phyloP scores from a whole-genome alignment of 2,113 vertebrate species.

The Zosterops pallidus region DNA sequence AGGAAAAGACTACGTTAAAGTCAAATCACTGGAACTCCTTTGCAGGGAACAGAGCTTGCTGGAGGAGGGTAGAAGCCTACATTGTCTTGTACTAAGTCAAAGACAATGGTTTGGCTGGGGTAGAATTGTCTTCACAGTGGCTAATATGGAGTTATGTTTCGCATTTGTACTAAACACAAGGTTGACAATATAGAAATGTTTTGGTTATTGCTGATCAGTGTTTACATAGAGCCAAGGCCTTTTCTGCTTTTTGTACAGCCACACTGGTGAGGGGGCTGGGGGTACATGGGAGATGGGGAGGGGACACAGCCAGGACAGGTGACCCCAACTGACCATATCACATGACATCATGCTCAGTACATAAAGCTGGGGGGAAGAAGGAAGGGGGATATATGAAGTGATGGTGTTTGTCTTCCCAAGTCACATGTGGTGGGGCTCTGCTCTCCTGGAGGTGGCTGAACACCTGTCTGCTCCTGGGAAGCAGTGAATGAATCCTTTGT shows the following conservation, averaged over 20 bases:
- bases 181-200: not conserved
- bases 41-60: not conserved
- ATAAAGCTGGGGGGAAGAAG: not conserved
- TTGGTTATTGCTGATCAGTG: not conserved
- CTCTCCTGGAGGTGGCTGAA: not conserved
- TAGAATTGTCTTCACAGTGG: not conserved
- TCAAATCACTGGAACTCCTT: not conserved
- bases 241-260: not conserved
- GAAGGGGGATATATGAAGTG: not conserved
- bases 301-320: not conserved
- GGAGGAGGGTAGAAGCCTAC: not conserved
- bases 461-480: not conserved
- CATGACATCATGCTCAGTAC: not conserved
- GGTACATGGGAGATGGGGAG: not conserved
- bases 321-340: not conserved
- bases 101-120: not conserved
- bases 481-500: not conserved
- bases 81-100: no score
- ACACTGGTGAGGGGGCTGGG: not conserved
- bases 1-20: not conserved
- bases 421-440: not conserved
- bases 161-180: not conserved
- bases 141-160: not conserved
- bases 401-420: not conserved
- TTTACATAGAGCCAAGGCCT: not conserved